phyloP scores from a whole-genome alignment of 1,140 invertebrate genomes.

The Cherax destructor region DNA sequence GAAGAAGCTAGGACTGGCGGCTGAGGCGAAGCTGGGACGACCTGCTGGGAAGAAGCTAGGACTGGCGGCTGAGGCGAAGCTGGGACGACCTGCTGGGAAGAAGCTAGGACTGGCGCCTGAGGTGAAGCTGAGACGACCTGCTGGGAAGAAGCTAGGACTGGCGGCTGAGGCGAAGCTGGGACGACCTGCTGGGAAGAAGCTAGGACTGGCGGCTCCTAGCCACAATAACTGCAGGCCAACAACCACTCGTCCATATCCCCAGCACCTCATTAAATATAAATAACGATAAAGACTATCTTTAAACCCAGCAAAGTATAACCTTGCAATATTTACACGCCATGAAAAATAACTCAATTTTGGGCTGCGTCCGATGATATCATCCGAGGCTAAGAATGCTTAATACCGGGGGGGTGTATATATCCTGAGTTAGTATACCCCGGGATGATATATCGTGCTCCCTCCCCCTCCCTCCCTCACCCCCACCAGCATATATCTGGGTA shows the following conservation, averaged over 20 bases:
- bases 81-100: no score
- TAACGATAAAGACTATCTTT: conserved; percentile 64
- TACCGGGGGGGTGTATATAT: conserved; percentile 51
- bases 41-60: no score
- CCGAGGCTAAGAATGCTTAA: conserved; percentile 35
- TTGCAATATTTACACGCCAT: conserved; percentile 58
- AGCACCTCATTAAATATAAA: conserved; percentile 62
- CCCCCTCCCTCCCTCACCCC: no score
- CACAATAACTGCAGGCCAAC: neutral
- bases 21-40: no score
- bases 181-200: no score
- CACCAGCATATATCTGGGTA: conserved; percentile 27
- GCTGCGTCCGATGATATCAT: conserved; percentile 29
- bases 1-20: neutral
- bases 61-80: neutral
- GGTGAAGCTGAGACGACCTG: no score
- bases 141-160: no score
- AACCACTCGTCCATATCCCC: conserved; percentile 39
- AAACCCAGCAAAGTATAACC: conserved; percentile 55
- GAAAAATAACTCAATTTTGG: conserved; percentile 64
- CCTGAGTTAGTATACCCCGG: conserved; percentile 18
- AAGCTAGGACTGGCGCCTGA: neutral
- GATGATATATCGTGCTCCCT: conserved; percentile 36
- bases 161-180: no score
- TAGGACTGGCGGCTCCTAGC: neutral